Base-by-base conservation (phyloP, 2,888 invertebrate genomes). In the Lypha dubia region DNA sequence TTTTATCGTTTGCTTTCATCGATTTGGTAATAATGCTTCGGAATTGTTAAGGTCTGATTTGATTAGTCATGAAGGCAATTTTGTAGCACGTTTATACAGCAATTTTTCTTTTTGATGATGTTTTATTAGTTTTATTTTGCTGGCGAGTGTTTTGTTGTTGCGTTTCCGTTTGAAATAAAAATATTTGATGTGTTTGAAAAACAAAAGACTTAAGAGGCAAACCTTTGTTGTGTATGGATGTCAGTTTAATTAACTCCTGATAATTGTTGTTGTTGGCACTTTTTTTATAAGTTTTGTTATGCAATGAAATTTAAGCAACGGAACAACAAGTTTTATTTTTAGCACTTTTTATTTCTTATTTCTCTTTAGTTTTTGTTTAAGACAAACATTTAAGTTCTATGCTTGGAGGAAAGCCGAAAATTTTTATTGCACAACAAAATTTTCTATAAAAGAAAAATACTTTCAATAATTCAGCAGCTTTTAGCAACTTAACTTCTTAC, bases 1-100 rank as follows among this genome's bases (percentile, higher is more conserved):
- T 49, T 17, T 22, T 60, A 32, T 58, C 22, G 28, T 76, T 76
- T 58, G 17, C 35, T 83, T 83, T 79, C 70, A 71, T 75, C 35
- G 83, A 75, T 79, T 79, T 83, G 22, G 75, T 79, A 83, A 79
- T 71, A 70, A 44, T 65, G 51, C 49, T 51, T 74, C 53, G 24
- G 24, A 65, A 56, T 35, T 49, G 44, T 62, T 56, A 11, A 35
- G 5, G 49, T 41, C 38, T 6, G 22, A 24, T 17, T 28, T 49
- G 68, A 65, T 73, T 79, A 58, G 38, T 73, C 67, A 73, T 51
- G 38, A 65, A 35, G 24, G 17, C 1, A 22, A 58, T 73, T 65
- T 22, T 17, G 28, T 62, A 22, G 3, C 3, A 70, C 13, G 5
- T 2, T 53, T 7, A 38, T 13, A 32, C 17, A 62, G 53, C 63